phyloP scores from a whole-genome alignment of 2,113 vertebrate genomes.

The Pelmatolapia mariae region DNA sequence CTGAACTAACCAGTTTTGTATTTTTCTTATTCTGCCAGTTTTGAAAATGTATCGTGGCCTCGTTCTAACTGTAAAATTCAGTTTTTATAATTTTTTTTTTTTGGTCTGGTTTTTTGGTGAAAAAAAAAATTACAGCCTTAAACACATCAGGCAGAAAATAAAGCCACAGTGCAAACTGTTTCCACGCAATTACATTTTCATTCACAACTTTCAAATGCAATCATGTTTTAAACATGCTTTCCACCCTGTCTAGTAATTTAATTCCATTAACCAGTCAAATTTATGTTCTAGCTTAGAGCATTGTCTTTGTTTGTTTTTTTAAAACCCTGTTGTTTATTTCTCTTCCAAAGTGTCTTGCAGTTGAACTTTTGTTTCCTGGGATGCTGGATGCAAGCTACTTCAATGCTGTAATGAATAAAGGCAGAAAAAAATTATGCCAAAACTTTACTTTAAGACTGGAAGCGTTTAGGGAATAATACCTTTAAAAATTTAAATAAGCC shows the following conservation, averaged over 20 bases:
- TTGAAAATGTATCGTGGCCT: background rate
- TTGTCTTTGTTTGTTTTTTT: background rate
- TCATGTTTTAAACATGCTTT: background rate
- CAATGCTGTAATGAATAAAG: background rate
- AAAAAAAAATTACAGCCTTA: background rate
- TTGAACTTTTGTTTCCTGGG: background rate
- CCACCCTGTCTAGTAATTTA: background rate
- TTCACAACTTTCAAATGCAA: background rate
- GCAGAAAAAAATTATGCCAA: background rate
- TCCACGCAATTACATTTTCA: background rate
- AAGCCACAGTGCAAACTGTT: background rate
- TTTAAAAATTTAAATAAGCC: background rate
- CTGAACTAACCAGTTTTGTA: background rate
- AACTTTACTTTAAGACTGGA: background rate
- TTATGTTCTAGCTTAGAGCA: background rate
- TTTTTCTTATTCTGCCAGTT: background rate
- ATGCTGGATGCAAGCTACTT: background rate
- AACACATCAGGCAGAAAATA: background rate
- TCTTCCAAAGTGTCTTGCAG: background rate
- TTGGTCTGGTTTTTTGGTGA: background rate
- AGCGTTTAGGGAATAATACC: background rate
- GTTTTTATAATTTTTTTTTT: background rate
- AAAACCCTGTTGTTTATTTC: background rate
- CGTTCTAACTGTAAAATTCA: background rate
- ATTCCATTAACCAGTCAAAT: background rate